Percentiles rank a stretch among this genome's conserved stretches.
Evolutionary conservation across 2,888 invertebrate genomes (phyloP).

Genomic region (Lysandra coridon): DNA sequence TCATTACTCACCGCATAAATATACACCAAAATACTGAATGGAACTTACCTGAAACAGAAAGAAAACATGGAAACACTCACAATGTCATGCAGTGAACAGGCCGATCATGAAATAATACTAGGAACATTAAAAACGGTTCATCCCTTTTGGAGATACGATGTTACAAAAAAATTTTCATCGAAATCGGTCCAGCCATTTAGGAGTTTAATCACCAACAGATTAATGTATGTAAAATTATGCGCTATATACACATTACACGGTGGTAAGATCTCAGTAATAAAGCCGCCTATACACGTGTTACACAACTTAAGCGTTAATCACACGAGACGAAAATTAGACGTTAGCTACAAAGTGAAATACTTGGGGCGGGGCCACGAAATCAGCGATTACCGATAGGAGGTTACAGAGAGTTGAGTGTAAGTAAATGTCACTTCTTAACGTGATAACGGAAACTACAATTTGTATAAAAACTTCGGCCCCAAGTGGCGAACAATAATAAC

Average conservation of each 20-base stretch:
- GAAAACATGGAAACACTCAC: not conserved
- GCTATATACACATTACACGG: not conserved
- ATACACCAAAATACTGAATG: not conserved
- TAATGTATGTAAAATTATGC: not conserved
- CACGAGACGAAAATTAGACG: constrained; percentile 17
- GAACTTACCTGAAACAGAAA: constrained; percentile 1
- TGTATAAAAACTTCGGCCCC: too few species aligned
- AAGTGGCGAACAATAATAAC: too few species aligned
- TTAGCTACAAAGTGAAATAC: constrained; percentile 22
- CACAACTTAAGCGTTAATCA: constrained; percentile 18
- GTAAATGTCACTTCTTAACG: too few species aligned
- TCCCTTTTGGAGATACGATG: not conserved
- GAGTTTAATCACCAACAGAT: not conserved
- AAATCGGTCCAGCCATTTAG: too few species aligned
- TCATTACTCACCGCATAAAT: too few species aligned
- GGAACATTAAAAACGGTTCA: too few species aligned
- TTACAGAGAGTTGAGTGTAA: too few species aligned
- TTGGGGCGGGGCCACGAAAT: constrained; percentile 11
- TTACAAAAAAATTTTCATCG: too few species aligned
- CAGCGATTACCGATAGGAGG: not conserved
- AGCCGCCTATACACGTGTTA: constrained; percentile 8
- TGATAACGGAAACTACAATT: too few species aligned
- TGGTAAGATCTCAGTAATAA: not conserved
- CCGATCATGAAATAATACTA: not conserved
- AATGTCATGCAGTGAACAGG: not conserved